Conservation (phyloP, 2,888 invertebrate genomes). For the Glyphotaelius pellucidus region DNA sequence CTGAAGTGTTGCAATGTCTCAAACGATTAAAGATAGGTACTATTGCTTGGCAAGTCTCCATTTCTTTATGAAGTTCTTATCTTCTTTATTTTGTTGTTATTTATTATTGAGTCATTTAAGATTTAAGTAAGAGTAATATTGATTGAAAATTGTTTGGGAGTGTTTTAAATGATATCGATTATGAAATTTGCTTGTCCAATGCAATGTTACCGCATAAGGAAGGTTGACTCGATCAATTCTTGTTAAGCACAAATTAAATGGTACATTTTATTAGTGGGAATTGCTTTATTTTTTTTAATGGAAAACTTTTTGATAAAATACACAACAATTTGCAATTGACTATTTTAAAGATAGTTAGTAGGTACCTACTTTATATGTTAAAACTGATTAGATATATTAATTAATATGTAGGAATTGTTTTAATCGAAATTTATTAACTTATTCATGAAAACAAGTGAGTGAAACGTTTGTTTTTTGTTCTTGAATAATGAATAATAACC, state of each 20-base stretch:
- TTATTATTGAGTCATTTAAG: background rate
- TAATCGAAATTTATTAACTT: too few relatives aligned
- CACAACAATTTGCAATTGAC: too few relatives aligned
- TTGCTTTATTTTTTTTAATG: background rate
- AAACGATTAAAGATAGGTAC: background rate
- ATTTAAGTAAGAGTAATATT: background rate
- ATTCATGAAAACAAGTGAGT: too few relatives aligned
- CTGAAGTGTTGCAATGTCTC: background rate
- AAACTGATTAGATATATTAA: too few relatives aligned
- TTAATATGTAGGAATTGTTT: too few relatives aligned
- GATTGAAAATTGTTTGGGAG: background rate
- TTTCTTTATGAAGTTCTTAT: background rate
- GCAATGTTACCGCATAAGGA: conserved; percentile 20
- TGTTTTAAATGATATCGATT: background rate
- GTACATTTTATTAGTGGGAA: background rate
- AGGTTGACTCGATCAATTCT: background rate
- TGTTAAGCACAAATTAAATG: background rate
- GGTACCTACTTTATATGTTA: too few relatives aligned
- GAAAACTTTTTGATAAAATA: background rate
- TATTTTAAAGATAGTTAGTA: too few relatives aligned
- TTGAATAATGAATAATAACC: too few relatives aligned
- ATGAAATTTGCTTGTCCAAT: background rate
- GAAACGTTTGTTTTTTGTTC: too few relatives aligned
- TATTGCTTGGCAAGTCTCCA: background rate
- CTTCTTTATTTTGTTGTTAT: background rate